Conservation (phyloP, 2,797 vertebrate species). For the Kryptopterus vitreolus region DNA sequence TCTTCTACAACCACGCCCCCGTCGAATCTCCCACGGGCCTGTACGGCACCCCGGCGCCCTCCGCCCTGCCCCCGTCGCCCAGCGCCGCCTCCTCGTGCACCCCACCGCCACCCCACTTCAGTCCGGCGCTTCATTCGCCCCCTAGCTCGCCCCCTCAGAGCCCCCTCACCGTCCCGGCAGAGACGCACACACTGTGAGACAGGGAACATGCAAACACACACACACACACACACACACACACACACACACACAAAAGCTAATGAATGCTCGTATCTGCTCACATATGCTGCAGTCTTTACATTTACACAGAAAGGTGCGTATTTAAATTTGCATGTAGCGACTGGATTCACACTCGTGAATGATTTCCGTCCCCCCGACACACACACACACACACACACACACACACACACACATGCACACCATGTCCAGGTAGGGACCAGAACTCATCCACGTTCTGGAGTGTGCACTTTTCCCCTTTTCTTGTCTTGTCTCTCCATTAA, state of each 20-base stretch:
- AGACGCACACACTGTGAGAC: slow-evolving; percentile 88
- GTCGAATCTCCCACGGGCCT: slow-evolving; percentile 79
- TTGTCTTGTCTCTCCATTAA: slow-evolving; percentile 3
- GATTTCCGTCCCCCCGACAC: not conserved
- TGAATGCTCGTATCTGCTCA: slow-evolving; percentile 9
- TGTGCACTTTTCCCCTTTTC: slow-evolving; percentile 1
- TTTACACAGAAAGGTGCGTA: not conserved
- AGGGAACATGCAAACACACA: not conserved
- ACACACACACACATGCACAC: slow-evolving; percentile 17
- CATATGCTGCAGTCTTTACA: slow-evolving; percentile 42
- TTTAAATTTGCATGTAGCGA: slow-evolving; percentile 45
- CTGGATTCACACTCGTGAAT: slow-evolving; percentile 11
- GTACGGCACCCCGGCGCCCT: slow-evolving; percentile 66
- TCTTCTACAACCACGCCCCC: slow-evolving; percentile 89
- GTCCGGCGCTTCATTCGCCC: slow-evolving; percentile 83
- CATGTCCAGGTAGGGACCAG: not conserved
- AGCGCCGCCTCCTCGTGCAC: slow-evolving; percentile 72
- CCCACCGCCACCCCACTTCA: slow-evolving; percentile 72
- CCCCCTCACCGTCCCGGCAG: slow-evolving; percentile 77
- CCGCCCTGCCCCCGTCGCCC: slow-evolving; percentile 80
- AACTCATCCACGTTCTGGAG: not conserved
- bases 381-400: slow-evolving; percentile 5
- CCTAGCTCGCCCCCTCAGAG: slow-evolving; percentile 82
- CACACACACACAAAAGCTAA: not conserved
- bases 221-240: slow-evolving; percentile 74